These are phyloP conservation scores for Xestia rhomboidea DNA, from an alignment of 2,888 invertebrate species.

Conservation along the genomic window DNA sequence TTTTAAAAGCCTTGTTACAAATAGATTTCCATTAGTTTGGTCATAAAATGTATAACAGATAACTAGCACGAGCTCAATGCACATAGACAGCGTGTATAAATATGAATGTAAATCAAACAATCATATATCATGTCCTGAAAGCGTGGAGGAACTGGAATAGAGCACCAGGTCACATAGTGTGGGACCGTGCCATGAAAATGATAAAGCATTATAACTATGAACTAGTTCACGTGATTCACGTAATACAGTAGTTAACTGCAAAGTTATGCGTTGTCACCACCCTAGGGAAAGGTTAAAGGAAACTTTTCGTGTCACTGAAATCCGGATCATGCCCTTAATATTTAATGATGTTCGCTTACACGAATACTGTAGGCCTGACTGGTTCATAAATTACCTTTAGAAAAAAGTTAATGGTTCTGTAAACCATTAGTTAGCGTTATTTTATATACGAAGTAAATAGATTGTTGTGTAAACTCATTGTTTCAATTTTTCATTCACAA, in stretches of 20 bases:
- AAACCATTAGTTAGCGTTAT: conserved; percentile 11
- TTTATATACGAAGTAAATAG: conserved; percentile 6
- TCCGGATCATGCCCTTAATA: conserved; percentile 35
- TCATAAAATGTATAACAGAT: conserved; percentile 38
- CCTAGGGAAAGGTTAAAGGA: conserved; percentile 28
- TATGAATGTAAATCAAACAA: conserved; percentile 52
- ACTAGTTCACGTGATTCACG: conserved; percentile 56
- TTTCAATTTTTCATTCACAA: conserved; percentile 35
- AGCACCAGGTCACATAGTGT: conserved; percentile 56
- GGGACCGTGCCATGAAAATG: conserved; percentile 41
- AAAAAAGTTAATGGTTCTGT: conserved; percentile 14
- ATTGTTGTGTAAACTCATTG: conserved; percentile 22
- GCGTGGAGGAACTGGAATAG: conserved; percentile 51
- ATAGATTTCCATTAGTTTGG: conserved; percentile 42
- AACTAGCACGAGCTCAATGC: conserved; percentile 36
- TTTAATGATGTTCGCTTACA: conserved; percentile 20
- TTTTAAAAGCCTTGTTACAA: conserved; percentile 18
- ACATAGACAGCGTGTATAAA: conserved; percentile 44
- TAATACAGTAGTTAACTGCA: conserved; percentile 39
- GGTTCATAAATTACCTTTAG: conserved; percentile 11
- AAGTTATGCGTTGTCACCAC: conserved; percentile 25
- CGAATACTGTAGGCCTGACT: not conserved
- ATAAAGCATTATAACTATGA: conserved; percentile 42
- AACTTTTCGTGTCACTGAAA: conserved; percentile 39
- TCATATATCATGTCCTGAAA: conserved; percentile 60